Base-by-base conservation (phyloP, 2,888 invertebrate species). In the Yponomeuta sedellus region DNA sequence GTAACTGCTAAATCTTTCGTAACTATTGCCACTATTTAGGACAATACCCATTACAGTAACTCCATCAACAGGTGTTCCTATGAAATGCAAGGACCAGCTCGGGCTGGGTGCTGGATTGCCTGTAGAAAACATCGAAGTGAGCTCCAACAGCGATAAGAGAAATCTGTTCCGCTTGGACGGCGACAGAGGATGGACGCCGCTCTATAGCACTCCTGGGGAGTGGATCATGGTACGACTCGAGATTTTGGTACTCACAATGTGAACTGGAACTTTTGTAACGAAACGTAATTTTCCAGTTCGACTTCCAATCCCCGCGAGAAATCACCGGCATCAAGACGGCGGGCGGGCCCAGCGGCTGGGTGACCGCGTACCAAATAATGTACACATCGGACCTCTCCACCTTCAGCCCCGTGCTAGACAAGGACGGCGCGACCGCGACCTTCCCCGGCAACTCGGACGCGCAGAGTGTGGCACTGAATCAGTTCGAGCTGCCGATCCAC, bases 271-370 rank as follows among this genome's bases (percentile, higher is more conserved):
- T 1, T 69, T 71, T 0, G 34, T 34, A 34, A 34, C 34, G 34
- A 8, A 34, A 3, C 5, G 34, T 34, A 8, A 34, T 8, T 57
- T 59, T 59, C 10, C 82, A 94, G 94, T 94, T 97, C 78, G 95
- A 97, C 83, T 96, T 97, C 81, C 84, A 94, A 64, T 94, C 94
- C 20, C 93, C 94, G 0, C 93, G 96, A 63, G 95, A 95, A 75
- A 82, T 97, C 58, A 96, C 97, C 0, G 97, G 97, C 39, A 82
- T 97, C 61, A 92, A 93, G 65, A 96, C 95, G 0, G 94, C 95
- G 79, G 95, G 95, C 16, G 94, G 95, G 0, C 85, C 92, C 0
- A 88, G 92, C 61, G 94, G 94, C 20, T 97, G 96, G 95, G 96
- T 97, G 1, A 94, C 94, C 1, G 91, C 94, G 0, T 97, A 94